Evolutionary conservation across 2,888 invertebrate species (phyloP), one percentile per base, ranked within the genome.

Genomic region (Athalia cordata): DNA sequence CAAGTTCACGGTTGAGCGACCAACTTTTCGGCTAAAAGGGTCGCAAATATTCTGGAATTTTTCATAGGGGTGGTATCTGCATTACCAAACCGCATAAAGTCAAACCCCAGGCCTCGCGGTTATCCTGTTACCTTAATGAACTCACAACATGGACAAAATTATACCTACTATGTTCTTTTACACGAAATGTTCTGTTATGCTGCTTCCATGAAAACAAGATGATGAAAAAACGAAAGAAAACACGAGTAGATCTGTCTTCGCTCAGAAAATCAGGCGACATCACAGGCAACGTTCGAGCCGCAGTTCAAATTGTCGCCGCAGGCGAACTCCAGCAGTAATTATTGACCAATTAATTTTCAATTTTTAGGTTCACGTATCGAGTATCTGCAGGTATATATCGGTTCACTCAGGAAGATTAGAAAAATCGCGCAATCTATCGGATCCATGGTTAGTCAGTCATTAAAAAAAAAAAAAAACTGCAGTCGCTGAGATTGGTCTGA

Each of bases 101-200:
- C 5, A 64, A 64, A 64, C 64, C 43, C 3, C 45, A 8, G 7
- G 13, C 13, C 11, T 64, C 15, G 6, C 11, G 49, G n/a, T 49
- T 49, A 13, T 49, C 9, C 15, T 49, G 9, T 29, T 47, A 6
- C 15, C 50, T 9, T 67, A 67, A 67, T 52, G 47, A 67, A 52
- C 67, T 15, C 6, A 15, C 50, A 49, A 50, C 50, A 43, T 45
- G 5, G 64, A 45, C 64, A 64, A 43, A 45, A 29, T 64, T n/a
- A 29, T 29, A 29, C 29, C 29, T 29, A 47, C 45, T 7, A n/a
- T 43, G 43, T 64, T 47, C 64, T 64, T 64, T 49, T 15, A 15
- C 15, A 67, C 67, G 50, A 15, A 67, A 67, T 52, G 4, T 52
- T 9, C 13, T 11, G 50, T 67, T 67, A 15, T 67, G 49, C 15